Conservation (phyloP, 2,113 vertebrate genomes). For the Indri indri region DNA sequence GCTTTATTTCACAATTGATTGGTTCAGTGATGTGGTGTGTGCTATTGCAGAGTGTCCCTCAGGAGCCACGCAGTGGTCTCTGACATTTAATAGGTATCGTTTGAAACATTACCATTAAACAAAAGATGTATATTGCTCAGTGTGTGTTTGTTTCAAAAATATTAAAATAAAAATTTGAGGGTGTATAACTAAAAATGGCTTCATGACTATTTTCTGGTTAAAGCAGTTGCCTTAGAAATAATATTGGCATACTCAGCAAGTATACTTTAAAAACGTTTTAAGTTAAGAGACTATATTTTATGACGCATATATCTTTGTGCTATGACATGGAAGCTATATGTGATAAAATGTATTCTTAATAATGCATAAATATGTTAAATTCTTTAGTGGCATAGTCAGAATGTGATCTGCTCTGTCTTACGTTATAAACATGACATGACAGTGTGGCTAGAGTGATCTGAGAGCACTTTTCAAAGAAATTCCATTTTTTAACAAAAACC, state of each 20-base stretch:
- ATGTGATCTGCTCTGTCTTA: slow-evolving; percentile 47
- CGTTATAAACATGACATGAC: slow-evolving; percentile 54
- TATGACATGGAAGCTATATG: not conserved
- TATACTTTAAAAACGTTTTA: slow-evolving; percentile 52
- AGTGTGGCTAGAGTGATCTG: slow-evolving; percentile 53
- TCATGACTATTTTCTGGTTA: slow-evolving; percentile 75
- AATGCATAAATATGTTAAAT: slow-evolving; percentile 51
- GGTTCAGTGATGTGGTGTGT: slow-evolving; percentile 75
- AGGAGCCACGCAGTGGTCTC: slow-evolving; percentile 73
- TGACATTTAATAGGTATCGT: slow-evolving; percentile 71
- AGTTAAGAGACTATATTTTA: slow-evolving; percentile 29
- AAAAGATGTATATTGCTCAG: slow-evolving; percentile 77
- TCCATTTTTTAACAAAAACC: slow-evolving; percentile 54
- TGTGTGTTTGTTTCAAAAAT: slow-evolving; percentile 80
- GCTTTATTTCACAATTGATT: slow-evolving; percentile 74
- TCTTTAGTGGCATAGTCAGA: slow-evolving; percentile 45
- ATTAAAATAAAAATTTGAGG: slow-evolving; percentile 66
- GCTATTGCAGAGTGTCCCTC: slow-evolving; percentile 80
- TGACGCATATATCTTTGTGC: slow-evolving; percentile 33
- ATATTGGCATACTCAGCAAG: slow-evolving; percentile 50
- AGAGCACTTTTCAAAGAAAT: slow-evolving; percentile 53
- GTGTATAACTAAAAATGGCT: slow-evolving; percentile 79
- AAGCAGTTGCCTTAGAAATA: slow-evolving; percentile 66
- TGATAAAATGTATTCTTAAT: slow-evolving; percentile 39
- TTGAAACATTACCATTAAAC: slow-evolving; percentile 68